phyloP scores from a whole-genome alignment of 2,113 vertebrate species.

The Nesogale talazaci region DNA sequence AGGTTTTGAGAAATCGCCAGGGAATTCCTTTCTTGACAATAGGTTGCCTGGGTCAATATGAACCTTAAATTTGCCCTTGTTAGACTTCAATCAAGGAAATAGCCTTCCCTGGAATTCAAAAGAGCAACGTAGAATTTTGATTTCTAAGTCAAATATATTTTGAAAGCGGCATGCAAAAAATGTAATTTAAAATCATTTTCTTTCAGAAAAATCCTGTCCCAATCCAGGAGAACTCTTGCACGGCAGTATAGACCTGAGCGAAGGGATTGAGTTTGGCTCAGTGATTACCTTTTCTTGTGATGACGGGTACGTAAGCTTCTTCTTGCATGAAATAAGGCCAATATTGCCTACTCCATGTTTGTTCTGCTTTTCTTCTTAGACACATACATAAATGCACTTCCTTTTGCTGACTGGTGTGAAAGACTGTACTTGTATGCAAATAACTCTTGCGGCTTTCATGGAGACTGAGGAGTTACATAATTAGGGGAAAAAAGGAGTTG shows the following conservation, averaged over 20 bases:
- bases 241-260: too few relatives aligned
- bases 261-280: conserved; percentile 70
- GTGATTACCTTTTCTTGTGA: conserved; percentile 71
- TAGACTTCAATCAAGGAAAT: background rate
- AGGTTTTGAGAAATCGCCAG: conserved; percentile 21
- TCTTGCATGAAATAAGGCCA: conserved; percentile 47
- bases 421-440: background rate
- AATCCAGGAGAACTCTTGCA: too few relatives aligned
- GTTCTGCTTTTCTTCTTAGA: conserved; percentile 35
- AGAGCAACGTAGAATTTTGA: conserved; percentile 39
- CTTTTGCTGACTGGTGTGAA: conserved; percentile 33
- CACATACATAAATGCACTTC: background rate
- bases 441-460: background rate
- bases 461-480: background rate
- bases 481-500: background rate
- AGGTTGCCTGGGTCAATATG: background rate
- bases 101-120: background rate
- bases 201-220: conserved; percentile 27
- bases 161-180: background rate
- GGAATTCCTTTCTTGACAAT: background rate
- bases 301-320: conserved; percentile 83
- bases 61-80: background rate
- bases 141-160: conserved; percentile 18
- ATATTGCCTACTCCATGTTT: background rate
- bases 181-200: background rate